Evolutionary conservation across 2,888 invertebrate genomes (phyloP).

Genomic region (Cephus pulcher): DNA sequence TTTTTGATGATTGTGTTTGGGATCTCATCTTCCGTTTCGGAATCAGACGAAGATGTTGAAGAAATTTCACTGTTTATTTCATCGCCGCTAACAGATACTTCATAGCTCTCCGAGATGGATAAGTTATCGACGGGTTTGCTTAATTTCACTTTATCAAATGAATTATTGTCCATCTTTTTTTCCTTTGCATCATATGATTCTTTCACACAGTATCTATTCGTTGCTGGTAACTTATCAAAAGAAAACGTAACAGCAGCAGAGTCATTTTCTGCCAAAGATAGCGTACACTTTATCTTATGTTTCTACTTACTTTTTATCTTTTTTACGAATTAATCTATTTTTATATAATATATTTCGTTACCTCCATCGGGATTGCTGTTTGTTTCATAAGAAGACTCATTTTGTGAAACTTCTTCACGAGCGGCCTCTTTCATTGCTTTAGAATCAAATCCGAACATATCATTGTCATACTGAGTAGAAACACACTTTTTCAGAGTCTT

Average conservation of each 20-base stretch:
- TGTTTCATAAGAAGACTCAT: not conserved
- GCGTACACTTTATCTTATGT: not conserved
- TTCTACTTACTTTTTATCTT: not conserved
- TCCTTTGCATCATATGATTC: not conserved
- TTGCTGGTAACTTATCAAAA: not conserved
- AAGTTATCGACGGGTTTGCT: not conserved
- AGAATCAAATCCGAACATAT: not conserved
- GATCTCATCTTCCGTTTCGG: not conserved
- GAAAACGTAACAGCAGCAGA: not conserved
- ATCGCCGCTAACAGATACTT: not conserved
- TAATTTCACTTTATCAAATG: not conserved
- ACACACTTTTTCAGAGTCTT: not conserved
- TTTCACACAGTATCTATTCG: not conserved
- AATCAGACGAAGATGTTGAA: not conserved
- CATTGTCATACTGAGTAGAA: not conserved
- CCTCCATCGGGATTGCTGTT: not conserved
- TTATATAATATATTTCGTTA: not conserved
- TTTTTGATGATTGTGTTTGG: constrained; percentile 44
- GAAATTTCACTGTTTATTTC: not conserved
- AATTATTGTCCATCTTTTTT: not conserved
- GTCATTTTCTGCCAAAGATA: not conserved
- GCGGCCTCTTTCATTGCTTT: not conserved
- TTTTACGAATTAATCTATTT: not conserved
- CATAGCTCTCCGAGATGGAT: not conserved
- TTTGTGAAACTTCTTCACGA: not conserved